Evolutionary conservation across 2,797 vertebrate genomes (phyloP).

Genomic region (Rhabdophis nuchalis): DNA sequence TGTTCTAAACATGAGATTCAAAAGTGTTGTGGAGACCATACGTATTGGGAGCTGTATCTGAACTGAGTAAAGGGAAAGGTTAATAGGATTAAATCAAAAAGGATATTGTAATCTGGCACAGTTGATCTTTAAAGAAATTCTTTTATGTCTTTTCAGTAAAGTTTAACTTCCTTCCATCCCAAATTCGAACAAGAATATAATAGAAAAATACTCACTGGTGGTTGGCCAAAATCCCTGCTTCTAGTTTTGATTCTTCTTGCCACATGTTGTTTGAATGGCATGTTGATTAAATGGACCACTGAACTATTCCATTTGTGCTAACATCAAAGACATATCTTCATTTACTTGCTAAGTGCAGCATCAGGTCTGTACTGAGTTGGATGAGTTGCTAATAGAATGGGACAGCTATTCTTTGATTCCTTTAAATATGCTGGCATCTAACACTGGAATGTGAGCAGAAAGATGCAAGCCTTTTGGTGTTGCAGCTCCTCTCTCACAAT

Average conservation of each 20-base stretch:
- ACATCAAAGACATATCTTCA: not conserved
- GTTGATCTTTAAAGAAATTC: not conserved
- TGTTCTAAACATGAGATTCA: not conserved
- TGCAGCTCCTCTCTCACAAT: not conserved
- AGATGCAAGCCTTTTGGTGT: not conserved
- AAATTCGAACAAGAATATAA: not conserved
- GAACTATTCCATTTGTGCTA: not conserved
- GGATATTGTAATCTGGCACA: not conserved
- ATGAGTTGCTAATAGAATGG: not conserved
- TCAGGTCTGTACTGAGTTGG: not conserved
- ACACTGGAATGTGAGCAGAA: not conserved
- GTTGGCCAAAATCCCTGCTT: conserved; percentile 15
- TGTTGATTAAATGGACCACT: not conserved
- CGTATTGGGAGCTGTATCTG: not conserved
- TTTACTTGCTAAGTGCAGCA: not conserved
- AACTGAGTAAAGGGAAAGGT: not conserved
- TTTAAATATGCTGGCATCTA: not conserved
- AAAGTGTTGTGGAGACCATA: not conserved
- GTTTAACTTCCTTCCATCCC: not conserved
- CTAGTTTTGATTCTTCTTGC: not conserved
- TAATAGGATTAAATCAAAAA: not conserved
- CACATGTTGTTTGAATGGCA: not conserved
- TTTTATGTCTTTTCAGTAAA: not conserved
- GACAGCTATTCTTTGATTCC: not conserved
- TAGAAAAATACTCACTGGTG: not conserved